Conservation (phyloP, 1,140 invertebrate species). For the Bemisia tabaci region DNA sequence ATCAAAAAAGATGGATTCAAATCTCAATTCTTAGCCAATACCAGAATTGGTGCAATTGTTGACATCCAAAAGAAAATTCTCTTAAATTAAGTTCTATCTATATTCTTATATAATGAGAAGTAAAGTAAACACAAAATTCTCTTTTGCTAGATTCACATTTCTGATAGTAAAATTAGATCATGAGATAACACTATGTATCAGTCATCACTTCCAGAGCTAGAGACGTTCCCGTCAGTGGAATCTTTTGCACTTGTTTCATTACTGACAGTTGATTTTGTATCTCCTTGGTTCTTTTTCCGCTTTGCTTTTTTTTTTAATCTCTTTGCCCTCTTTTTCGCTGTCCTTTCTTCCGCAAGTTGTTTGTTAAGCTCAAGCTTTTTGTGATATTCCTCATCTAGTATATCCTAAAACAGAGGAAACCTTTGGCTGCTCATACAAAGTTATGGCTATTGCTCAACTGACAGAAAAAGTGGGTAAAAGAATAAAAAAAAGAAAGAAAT, state of each 20-base stretch:
- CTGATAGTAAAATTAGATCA: too few species aligned
- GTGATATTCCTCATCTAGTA: conserved; percentile 67
- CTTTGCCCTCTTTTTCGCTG: conserved; percentile 73
- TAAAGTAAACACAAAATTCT: too few species aligned
- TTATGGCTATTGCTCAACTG: not conserved
- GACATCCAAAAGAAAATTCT: too few species aligned
- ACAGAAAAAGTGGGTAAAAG: not conserved
- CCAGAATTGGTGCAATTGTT: too few species aligned
- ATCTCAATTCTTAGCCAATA: too few species aligned
- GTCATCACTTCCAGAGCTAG: not conserved
- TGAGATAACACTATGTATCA: too few species aligned
- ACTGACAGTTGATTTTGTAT: not conserved
- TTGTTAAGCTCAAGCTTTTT: conserved; percentile 68
- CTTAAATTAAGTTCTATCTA: too few species aligned
- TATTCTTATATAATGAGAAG: too few species aligned
- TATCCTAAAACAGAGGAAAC: conserved; percentile 42
- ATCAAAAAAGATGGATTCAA: too few species aligned
- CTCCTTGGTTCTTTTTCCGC: conserved; percentile 32
- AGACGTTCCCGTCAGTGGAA: not conserved
- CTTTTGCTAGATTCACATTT: too few species aligned
- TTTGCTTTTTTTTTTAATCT: conserved; percentile 60
- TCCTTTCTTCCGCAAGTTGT: conserved; percentile 56
- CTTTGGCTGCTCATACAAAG: not conserved
- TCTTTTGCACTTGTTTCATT: not conserved
- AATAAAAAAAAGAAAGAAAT: conserved; percentile 7